phyloP scores from a whole-genome alignment of 64 coral and sea anemone genomes.

The Montipora efflorescens region DNA sequence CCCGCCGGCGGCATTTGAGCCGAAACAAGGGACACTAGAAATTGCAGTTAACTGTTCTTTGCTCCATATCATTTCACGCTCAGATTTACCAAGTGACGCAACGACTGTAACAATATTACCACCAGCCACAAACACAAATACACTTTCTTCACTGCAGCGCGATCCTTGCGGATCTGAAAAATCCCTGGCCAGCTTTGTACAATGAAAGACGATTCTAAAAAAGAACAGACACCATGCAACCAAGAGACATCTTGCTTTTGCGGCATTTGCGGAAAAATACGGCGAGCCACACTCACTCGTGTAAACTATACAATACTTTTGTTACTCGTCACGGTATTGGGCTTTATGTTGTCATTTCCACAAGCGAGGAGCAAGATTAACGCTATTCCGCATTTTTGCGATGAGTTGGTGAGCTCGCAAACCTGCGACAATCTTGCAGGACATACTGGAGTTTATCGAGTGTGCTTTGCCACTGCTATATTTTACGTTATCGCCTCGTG shows the following conservation, averaged over 20 bases:
- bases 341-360: slow-evolving; percentile 54
- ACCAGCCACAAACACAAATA: slow-evolving; percentile 6
- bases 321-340: slow-evolving; percentile 34
- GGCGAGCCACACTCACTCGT: slow-evolving; percentile 24
- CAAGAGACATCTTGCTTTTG: slow-evolving; percentile 27
- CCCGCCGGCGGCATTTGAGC: too few species aligned
- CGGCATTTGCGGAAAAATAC: slow-evolving; percentile 16
- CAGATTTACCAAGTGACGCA: slow-evolving; percentile 23
- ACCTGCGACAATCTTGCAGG: slow-evolving; percentile 69
- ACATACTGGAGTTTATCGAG: slow-evolving; percentile 69
- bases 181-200: neutral
- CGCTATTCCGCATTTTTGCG: slow-evolving; percentile 61
- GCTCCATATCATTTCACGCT: neutral
- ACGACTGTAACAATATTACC: neutral
- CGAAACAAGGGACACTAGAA: too few species aligned
- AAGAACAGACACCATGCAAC: neutral
- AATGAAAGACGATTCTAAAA: slow-evolving; percentile 10
- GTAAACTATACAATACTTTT: slow-evolving; percentile 58
- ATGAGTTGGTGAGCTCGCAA: slow-evolving; percentile 32
- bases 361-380: slow-evolving; percentile 29
- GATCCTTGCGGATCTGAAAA: neutral
- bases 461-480: slow-evolving; percentile 59
- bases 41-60: too few species aligned
- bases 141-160: neutral
- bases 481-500: slow-evolving; percentile 59